phyloP scores from a whole-genome alignment of 1,140 invertebrate species.

The Adoxophyes honmai region DNA sequence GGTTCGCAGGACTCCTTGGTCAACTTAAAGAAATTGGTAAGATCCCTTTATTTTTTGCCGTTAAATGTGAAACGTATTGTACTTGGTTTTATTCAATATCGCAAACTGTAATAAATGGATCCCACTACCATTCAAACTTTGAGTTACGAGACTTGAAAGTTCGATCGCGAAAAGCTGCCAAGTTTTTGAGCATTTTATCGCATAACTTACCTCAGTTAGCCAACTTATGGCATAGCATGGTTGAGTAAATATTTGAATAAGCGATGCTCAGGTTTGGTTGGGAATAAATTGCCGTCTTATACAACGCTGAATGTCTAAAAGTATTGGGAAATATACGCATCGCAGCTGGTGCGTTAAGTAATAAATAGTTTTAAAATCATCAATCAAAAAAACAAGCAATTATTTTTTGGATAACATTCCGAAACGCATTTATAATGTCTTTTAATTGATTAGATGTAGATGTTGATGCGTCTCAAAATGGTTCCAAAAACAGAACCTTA shows the following conservation, averaged over 20 bases:
- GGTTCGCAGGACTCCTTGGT: slow-evolving; percentile 72
- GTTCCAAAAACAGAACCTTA: no score
- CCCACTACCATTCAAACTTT: background rate
- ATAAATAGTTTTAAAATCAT: no score
- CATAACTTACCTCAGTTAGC: background rate
- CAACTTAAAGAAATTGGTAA: slow-evolving; percentile 72
- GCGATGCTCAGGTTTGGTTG: background rate
- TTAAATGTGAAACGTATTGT: background rate
- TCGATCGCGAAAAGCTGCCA: background rate
- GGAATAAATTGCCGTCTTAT: no score
- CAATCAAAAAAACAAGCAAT: no score
- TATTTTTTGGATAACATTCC: no score
- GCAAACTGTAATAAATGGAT: slow-evolving; percentile 5
- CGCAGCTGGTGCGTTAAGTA: no score
- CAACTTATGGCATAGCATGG: slow-evolving; percentile 1
- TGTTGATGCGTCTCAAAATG: no score
- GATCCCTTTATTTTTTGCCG: background rate
- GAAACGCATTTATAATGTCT: no score
- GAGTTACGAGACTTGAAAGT: background rate
- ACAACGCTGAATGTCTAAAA: no score
- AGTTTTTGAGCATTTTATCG: slow-evolving; percentile 9
- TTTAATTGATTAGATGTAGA: no score
- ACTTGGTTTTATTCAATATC: background rate
- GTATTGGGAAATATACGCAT: no score
- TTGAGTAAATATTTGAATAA: background rate